Evolutionary conservation across 2,888 invertebrate genomes (phyloP).

Genomic region (Trissonchulus latispiculum): DNA sequence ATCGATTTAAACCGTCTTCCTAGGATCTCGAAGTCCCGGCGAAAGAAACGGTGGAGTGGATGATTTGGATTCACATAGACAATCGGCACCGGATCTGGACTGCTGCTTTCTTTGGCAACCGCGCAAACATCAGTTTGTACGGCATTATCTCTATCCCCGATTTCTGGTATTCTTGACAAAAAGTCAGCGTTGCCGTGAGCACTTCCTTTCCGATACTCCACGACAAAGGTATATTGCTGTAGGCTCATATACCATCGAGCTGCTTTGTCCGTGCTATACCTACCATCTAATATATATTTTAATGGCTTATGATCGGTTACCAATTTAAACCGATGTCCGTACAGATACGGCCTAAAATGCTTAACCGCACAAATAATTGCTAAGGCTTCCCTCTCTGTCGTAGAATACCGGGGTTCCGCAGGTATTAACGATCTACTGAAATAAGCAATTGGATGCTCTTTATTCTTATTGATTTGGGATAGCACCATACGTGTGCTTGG

Average conservation of each 20-base stretch:
- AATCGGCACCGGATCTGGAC: no score
- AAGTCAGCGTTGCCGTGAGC: not conserved
- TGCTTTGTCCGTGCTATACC: no score
- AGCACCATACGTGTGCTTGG: no score
- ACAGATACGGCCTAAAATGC: not conserved
- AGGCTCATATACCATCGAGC: no score
- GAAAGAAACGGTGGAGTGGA: not conserved
- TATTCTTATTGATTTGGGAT: not conserved
- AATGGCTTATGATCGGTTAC: constrained; percentile 1
- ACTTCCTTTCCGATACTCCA: not conserved
- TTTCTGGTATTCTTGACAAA: not conserved
- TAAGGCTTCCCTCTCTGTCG: no score
- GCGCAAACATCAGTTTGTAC: no score
- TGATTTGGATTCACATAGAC: not conserved
- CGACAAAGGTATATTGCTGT: no score
- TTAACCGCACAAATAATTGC: no score
- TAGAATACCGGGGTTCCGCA: no score
- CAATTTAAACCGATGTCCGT: not conserved
- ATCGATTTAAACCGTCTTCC: not conserved
- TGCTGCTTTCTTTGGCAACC: no score
- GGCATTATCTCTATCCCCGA: no score
- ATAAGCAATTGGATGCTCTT: not conserved
- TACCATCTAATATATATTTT: not conserved
- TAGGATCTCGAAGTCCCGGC: not conserved
- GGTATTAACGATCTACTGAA: not conserved